These are phyloP conservation scores for Upupa epops DNA, from an alignment of 2,113 vertebrate genomes.

Conservation along the genomic window DNA sequence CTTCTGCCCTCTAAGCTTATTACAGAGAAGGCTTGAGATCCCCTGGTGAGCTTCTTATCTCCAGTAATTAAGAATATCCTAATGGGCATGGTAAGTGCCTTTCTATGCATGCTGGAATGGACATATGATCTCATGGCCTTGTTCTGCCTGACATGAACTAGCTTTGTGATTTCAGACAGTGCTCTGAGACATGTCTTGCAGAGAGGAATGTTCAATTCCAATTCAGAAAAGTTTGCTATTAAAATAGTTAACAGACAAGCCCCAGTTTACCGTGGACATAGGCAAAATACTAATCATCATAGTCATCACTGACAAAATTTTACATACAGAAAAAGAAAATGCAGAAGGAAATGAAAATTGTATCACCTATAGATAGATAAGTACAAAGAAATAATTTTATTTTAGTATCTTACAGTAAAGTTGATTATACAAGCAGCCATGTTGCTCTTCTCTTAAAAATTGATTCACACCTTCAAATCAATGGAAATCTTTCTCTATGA, in stretches of 20 bases:
- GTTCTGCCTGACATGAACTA: constrained; percentile 16
- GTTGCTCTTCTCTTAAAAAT: background rate
- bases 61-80: constrained; percentile 59
- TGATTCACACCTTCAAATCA: background rate
- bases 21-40: constrained; percentile 26
- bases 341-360: background rate
- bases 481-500: background rate
- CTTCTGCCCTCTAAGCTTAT: constrained; percentile 43
- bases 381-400: background rate
- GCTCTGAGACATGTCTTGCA: constrained; percentile 2
- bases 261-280: background rate
- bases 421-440: background rate
- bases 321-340: background rate
- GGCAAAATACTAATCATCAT: background rate
- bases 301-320: background rate
- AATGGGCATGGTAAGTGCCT: constrained; percentile 48
- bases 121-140: constrained; percentile 12
- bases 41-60: constrained; percentile 48
- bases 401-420: background rate
- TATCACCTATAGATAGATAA: background rate
- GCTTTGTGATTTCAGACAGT: constrained; percentile 14
- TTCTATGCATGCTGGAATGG: constrained; percentile 32
- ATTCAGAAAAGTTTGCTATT: constrained; percentile 37
- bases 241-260: constrained; percentile 44
- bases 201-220: background rate